Conservation (phyloP, 2,113 vertebrate species). For the Nesoenas mayeri region DNA sequence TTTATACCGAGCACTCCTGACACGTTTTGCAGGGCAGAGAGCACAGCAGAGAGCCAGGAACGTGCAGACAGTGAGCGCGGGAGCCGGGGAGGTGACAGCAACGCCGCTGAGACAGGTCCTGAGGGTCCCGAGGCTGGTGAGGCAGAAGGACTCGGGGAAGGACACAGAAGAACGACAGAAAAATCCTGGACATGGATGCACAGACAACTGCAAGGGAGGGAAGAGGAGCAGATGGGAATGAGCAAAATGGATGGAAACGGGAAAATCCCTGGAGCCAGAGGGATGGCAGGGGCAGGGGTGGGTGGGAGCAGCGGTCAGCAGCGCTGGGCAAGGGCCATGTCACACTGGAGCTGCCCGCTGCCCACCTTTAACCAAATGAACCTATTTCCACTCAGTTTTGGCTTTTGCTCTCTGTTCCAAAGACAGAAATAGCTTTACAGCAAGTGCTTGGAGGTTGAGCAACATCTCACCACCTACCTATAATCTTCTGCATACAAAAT, state of each 20-base stretch:
- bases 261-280: not conserved
- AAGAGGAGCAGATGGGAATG: not conserved
- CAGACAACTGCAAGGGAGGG: not conserved
- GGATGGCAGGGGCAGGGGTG: not conserved
- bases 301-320: not conserved
- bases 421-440: not conserved
- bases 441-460: not conserved
- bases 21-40: not conserved
- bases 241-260: not conserved
- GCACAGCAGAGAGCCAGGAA: fast-evolving
- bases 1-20: conserved; percentile 3
- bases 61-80: fast-evolving
- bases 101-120: fast-evolving
- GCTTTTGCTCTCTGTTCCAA: not conserved
- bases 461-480: not conserved
- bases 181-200: not conserved
- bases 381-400: not conserved
- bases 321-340: too few species aligned
- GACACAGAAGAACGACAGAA: not conserved
- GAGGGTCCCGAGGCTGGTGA: not conserved
- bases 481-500: not conserved
- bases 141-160: not conserved
- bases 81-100: not conserved
- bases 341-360: too few species aligned
- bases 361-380: not conserved